Conservation (phyloP, 1,140 invertebrate genomes). For the Drosophila miranda region DNA sequence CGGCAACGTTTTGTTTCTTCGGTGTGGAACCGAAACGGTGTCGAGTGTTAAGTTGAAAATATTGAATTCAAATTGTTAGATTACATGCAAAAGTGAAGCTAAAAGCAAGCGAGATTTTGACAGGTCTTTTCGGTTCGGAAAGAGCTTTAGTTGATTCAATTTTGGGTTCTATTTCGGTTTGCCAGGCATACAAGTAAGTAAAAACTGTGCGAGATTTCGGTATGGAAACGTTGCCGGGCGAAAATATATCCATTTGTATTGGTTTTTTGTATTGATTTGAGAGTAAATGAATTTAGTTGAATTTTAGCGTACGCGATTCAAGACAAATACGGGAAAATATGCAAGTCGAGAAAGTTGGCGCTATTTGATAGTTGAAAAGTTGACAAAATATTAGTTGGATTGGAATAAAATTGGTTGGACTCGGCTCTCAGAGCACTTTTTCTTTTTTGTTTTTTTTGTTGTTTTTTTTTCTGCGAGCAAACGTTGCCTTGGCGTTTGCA, state of each 20-base stretch:
- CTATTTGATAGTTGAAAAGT: constrained; percentile 64
- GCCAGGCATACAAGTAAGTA: constrained; percentile 54
- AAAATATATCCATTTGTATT: constrained; percentile 66
- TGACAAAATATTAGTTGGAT: constrained; percentile 40
- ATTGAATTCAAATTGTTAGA: constrained; percentile 34
- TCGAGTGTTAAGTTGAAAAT: constrained; percentile 58
- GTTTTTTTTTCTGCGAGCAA: constrained; percentile 37
- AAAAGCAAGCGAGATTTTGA: constrained; percentile 70
- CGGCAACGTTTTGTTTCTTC: constrained; percentile 59
- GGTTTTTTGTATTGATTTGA: constrained; percentile 35
- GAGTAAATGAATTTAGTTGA: constrained; percentile 44
- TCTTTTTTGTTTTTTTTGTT: too few relatives aligned
- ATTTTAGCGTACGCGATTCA: constrained; percentile 63
- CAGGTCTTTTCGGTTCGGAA: constrained; percentile 1
- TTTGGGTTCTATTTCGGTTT: constrained; percentile 12
- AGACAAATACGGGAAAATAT: constrained; percentile 56
- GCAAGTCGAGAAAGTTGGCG: constrained; percentile 70
- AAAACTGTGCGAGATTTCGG: constrained; percentile 65
- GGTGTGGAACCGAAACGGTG: constrained; percentile 41
- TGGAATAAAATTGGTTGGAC: constrained; percentile 61
- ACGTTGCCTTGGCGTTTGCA: constrained; percentile 74
- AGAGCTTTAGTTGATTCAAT: constrained; percentile 22
- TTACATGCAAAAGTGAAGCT: constrained; percentile 78
- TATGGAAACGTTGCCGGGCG: constrained; percentile 69
- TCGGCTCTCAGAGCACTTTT: constrained; percentile 20